phyloP scores from a whole-genome alignment of 2,113 vertebrate species.

The Channa argus region DNA sequence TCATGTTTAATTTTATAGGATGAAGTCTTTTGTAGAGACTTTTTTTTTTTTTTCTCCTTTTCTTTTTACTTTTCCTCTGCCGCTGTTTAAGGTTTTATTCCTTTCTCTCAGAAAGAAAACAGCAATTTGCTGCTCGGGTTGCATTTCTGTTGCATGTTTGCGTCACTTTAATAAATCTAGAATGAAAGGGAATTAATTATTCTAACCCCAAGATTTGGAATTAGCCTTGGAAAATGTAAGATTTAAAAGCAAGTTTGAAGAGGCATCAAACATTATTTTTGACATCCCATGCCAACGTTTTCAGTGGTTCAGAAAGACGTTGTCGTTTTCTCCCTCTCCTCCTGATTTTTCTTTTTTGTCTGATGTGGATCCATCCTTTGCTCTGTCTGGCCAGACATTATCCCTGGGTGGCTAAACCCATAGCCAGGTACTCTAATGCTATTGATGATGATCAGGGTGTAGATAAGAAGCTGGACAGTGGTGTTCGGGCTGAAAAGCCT shows the following conservation, averaged over 20 bases:
- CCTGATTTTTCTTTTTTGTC: slow-evolving; percentile 23
- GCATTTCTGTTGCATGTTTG: slow-evolving; percentile 5
- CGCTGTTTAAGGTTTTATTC: slow-evolving; percentile 60
- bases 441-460: slow-evolving; percentile 18
- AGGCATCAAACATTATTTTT: slow-evolving; percentile 9
- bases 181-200: slow-evolving; percentile 25
- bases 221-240: slow-evolving; percentile 1
- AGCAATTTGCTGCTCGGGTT: slow-evolving; percentile 32
- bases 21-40: slow-evolving; percentile 21
- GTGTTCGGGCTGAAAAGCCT: neutral
- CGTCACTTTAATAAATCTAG: slow-evolving; percentile 21
- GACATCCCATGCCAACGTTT: slow-evolving; percentile 14
- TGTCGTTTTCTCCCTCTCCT: slow-evolving; percentile 15
- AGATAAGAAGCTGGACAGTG: neutral
- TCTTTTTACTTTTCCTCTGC: slow-evolving; percentile 8
- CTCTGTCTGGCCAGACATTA: slow-evolving; percentile 29
- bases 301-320: slow-evolving; percentile 30
- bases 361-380: slow-evolving; percentile 63
- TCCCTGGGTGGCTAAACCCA: slow-evolving; percentile 16
- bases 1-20: slow-evolving; percentile 53
- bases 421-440: neutral
- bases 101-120: slow-evolving; percentile 22
- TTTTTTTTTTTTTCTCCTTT: neutral
- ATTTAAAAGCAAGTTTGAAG: slow-evolving; percentile 10
- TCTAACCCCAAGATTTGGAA: slow-evolving; percentile 22